phyloP scores from a whole-genome alignment of 2,797 vertebrate genomes.

The Triplophysa yarkandensis region DNA sequence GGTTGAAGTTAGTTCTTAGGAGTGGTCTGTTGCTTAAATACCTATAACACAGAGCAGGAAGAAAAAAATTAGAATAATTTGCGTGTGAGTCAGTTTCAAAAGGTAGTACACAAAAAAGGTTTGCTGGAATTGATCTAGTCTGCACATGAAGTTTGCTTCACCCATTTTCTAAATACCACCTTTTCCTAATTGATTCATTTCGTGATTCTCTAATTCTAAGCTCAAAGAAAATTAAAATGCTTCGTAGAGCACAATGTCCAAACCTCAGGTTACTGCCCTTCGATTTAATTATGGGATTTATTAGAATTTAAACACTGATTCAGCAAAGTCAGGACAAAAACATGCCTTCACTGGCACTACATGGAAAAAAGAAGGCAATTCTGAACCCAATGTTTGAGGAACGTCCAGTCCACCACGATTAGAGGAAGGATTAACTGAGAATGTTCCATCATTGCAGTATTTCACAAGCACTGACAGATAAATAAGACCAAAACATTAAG shows the following conservation, averaged over 20 bases:
- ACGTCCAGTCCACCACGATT: neutral
- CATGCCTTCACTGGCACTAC: neutral
- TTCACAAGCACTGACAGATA: neutral
- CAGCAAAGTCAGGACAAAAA: slow-evolving; percentile 3
- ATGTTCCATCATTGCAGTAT: neutral
- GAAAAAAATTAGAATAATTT: slow-evolving; percentile 8
- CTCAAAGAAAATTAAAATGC: neutral
- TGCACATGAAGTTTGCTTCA: neutral
- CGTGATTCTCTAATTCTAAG: slow-evolving; percentile 4
- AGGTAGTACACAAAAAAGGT: neutral
- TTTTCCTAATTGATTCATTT: neutral
- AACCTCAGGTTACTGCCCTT: slow-evolving; percentile 5
- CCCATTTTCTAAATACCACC: neutral
- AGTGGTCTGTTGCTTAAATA: neutral
- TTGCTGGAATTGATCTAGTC: slow-evolving; percentile 17
- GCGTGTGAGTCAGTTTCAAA: neutral
- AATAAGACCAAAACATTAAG: neutral
- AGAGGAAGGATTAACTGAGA: neutral
- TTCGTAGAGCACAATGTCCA: neutral
- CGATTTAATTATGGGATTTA: slow-evolving; percentile 13
- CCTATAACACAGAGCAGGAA: slow-evolving; percentile 33
- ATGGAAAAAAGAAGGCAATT: neutral
- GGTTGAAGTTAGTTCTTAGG: neutral
- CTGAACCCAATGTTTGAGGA: neutral
- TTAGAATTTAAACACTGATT: slow-evolving; percentile 6